Conservation (phyloP, 2,888 invertebrate species). For the Exephanes ischioxanthus region DNA sequence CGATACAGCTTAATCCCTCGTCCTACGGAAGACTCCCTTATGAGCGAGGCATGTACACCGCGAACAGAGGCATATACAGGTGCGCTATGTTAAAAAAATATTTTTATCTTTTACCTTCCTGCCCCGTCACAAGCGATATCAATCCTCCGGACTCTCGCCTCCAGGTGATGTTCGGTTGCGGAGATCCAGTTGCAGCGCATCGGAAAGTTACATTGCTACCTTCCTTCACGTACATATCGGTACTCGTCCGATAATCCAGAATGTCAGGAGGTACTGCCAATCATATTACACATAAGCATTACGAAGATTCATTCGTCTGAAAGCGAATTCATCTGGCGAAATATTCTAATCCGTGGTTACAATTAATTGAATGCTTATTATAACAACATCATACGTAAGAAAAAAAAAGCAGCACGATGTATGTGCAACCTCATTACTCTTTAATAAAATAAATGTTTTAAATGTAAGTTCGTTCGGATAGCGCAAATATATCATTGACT, state of each 20-base stretch:
- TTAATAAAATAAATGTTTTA: neutral
- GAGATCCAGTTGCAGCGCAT: constrained; percentile 93
- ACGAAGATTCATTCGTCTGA: neutral
- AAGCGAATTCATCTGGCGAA: neutral
- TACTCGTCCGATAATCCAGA: constrained; percentile 90
- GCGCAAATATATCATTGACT: neutral
- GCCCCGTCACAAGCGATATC: constrained; percentile 85
- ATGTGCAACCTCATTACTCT: neutral
- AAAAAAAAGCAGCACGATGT: neutral
- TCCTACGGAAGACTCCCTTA: neutral
- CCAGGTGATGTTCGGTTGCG: constrained; percentile 93
- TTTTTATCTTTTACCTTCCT: constrained; percentile 79
- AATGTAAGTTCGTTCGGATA: neutral
- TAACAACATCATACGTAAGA: neutral
- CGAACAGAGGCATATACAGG: neutral
- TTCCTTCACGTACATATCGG: constrained; percentile 92
- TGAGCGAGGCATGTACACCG: neutral
- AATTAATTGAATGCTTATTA: neutral
- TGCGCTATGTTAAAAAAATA: neutral
- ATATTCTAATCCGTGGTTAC: neutral
- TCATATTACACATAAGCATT: constrained; percentile 27
- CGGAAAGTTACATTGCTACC: constrained; percentile 91
- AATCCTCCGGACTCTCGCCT: constrained; percentile 90
- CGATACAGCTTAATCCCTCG: constrained; percentile 47
- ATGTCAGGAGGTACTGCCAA: constrained; percentile 92